phyloP scores from a whole-genome alignment of 2,797 vertebrate species.

The Platyrinchus mystaceus region DNA sequence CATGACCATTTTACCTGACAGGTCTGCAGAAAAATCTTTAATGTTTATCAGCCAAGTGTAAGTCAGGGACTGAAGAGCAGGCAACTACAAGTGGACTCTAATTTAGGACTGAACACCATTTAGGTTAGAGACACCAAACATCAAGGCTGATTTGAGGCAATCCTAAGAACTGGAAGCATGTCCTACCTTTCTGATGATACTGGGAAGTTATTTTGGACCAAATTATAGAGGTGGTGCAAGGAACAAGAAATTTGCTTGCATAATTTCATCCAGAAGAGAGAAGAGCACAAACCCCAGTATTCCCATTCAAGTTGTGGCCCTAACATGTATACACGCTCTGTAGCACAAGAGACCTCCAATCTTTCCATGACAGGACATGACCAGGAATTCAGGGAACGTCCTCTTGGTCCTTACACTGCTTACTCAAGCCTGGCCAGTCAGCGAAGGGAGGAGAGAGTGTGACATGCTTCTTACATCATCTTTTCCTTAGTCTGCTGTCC shows the following conservation, averaged over 20 bases:
- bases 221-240: not conserved
- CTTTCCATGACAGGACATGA: not conserved
- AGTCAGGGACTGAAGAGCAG: not conserved
- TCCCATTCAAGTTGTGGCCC: not conserved
- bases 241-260: not conserved
- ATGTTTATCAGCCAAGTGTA: not conserved
- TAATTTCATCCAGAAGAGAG: not conserved
- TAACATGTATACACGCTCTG: too few relatives aligned
- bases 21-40: not conserved
- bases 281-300: not conserved
- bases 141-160: not conserved
- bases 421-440: not conserved
- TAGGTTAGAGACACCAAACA: not conserved
- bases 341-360: not conserved
- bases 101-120: not conserved
- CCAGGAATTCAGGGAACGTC: not conserved
- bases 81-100: fast-evolving
- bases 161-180: not conserved
- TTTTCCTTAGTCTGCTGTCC: not conserved
- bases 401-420: not conserved
- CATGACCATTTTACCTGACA: not conserved
- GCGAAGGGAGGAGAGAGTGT: not conserved
- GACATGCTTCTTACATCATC: not conserved
- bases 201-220: not conserved
- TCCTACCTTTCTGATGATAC: not conserved